Evolutionary conservation across 2,113 vertebrate genomes (phyloP), one percentile per base, ranked within the genome.

Genomic region (Aleadryas rufinucha): DNA sequence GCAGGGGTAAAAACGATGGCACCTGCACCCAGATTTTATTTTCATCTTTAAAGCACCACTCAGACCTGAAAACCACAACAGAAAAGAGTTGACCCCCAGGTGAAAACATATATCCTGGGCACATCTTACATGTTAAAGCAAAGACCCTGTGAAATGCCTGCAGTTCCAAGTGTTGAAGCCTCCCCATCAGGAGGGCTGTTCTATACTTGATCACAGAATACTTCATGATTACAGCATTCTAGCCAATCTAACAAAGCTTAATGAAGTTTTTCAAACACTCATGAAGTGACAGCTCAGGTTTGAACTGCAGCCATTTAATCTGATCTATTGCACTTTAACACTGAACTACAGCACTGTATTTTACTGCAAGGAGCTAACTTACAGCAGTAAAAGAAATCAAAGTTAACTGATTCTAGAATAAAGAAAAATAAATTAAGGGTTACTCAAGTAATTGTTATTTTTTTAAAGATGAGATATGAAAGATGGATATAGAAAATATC

Each of bases 101-200:
- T 49, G 26, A 68, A 87, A 89, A 35, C 11, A 50, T 45, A 31
- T 19, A 70, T 42, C 15, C 41, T 33, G 11, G 23, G 41, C 23
- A 86, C 42, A 22, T 44, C 28, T 54, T 13, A 53, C 69, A 68
- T 14, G 28, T 37, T 47, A 42, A 44, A 74, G 42, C 24, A 39
- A 83, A 75, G 30, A 70, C 8, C 11, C 39, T 56, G 10, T 6
- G 35, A 41, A 24, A 64, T 1, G 4, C 7, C 24, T 20, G 16
- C 27, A 23, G 23, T 24, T 49, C 12, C 16, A 76, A n/a, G 19
- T 4, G 13, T 5, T 52, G 28, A 72, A 41, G 44, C 5, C 16
- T 75, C 27, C 49, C 44, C 35, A 70, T 37, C 45, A 42, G 14
- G 0, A 45, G 7, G 7, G 20, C 35, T 1, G 0, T 14, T 82